Conservation (phyloP, 1,140 invertebrate species). For the Xylocopa sonorina region DNA sequence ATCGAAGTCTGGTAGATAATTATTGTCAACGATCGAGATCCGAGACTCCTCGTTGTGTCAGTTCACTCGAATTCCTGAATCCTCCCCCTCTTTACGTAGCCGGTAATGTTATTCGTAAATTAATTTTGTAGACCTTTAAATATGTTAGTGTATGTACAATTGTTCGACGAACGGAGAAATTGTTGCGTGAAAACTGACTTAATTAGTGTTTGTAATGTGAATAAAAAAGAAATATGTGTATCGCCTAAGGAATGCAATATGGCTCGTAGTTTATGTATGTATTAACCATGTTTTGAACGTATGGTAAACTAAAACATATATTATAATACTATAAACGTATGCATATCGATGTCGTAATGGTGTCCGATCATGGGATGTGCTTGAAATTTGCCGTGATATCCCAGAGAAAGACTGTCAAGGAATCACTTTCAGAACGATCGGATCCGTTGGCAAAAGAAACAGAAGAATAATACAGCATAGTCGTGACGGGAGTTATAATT, state of each 20-base stretch:
- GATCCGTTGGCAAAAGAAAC: slow-evolving; percentile 79
- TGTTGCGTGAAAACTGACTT: slow-evolving; percentile 35
- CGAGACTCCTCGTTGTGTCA: not conserved
- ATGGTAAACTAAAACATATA: slow-evolving; percentile 41
- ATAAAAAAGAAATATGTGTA: slow-evolving; percentile 39
- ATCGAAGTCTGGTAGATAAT: slow-evolving; percentile 13
- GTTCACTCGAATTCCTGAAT: not conserved
- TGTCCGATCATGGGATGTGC: slow-evolving; percentile 35
- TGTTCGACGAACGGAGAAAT: slow-evolving; percentile 18
- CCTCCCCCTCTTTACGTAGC: slow-evolving; percentile 3
- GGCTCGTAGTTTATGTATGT: slow-evolving; percentile 42
- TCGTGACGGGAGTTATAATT: slow-evolving; percentile 78
- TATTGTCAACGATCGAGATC: slow-evolving; percentile 36
- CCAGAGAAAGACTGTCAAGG: slow-evolving; percentile 75
- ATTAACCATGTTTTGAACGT: slow-evolving; percentile 55
- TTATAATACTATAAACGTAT: too few relatives aligned
- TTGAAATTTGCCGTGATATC: slow-evolving; percentile 42
- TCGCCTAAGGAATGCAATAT: slow-evolving; percentile 45
- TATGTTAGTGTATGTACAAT: slow-evolving; percentile 3
- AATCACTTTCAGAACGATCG: slow-evolving; percentile 81
- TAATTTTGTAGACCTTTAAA: slow-evolving; percentile 3
- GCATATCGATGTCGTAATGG: slow-evolving; percentile 49
- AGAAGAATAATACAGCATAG: slow-evolving; percentile 76
- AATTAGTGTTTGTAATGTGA: slow-evolving; percentile 28
- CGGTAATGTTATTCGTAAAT: slow-evolving; percentile 19